phyloP scores from a whole-genome alignment of 2,113 vertebrate genomes.

The Petrocephalus zakoni region DNA sequence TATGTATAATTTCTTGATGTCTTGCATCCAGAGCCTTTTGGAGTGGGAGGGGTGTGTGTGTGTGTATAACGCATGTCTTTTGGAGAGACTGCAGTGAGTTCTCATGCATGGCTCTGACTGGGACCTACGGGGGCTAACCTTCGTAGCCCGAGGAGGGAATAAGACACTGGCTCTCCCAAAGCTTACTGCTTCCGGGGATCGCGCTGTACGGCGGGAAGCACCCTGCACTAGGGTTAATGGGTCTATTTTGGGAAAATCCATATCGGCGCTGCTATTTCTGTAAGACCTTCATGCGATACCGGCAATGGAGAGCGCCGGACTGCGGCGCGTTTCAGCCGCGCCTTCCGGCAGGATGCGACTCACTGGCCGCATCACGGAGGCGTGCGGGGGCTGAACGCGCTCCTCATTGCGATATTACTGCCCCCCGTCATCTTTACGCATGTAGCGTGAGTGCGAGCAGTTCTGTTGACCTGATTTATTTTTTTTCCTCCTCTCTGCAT shows the following conservation, averaged over 20 bases:
- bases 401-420: neutral
- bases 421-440: neutral
- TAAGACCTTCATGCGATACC: constrained; percentile 1
- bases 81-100: neutral
- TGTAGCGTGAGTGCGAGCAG: neutral
- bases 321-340: neutral
- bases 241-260: constrained; percentile 17
- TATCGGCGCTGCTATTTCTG: constrained; percentile 5
- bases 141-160: neutral
- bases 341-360: neutral
- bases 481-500: neutral
- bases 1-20: too few species aligned
- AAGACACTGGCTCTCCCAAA: neutral
- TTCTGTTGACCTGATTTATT: neutral
- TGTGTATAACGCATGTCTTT: neutral
- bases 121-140: neutral
- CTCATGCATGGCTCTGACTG: neutral
- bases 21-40: too few species aligned
- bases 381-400: neutral
- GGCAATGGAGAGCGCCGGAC: neutral
- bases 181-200: neutral
- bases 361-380: neutral
- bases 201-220: neutral
- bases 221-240: neutral
- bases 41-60: neutral